A percentile compares a stretch with the other conserved stretches of the same genome.
Evolutionary conservation across 2,113 vertebrate genomes (phyloP).

Genomic region (Chaenogobius annularis): DNA sequence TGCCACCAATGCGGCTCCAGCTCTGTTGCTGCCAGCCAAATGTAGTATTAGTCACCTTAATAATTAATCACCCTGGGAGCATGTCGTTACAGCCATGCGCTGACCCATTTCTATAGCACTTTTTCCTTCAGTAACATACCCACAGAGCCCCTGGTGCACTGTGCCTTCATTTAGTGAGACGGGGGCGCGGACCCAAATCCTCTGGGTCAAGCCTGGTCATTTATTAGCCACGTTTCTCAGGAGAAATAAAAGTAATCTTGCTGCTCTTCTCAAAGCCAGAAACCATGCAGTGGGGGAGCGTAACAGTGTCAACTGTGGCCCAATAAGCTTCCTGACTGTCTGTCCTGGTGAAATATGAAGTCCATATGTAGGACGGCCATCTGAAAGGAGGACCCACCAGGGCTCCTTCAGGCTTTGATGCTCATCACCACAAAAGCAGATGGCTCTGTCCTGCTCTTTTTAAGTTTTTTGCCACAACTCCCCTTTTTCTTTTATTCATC

Average conservation of each 20-base stretch:
- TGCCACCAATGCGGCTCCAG: slow-evolving; percentile 65
- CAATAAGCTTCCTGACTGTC: slow-evolving; percentile 65
- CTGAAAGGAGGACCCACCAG: slow-evolving; percentile 75
- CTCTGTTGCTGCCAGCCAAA: slow-evolving; percentile 71
- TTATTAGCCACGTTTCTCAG: slow-evolving; percentile 72
- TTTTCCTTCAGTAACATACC: slow-evolving; percentile 60
- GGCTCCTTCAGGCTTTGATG: slow-evolving; percentile 79
- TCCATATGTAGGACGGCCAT: slow-evolving; percentile 75
- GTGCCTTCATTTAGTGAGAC: slow-evolving; percentile 45
- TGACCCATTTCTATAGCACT: slow-evolving; percentile 77
- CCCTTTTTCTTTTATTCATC: slow-evolving; percentile 69
- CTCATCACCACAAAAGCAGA: slow-evolving; percentile 81
- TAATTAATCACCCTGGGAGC: slow-evolving; percentile 80
- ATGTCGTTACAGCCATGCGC: slow-evolving; percentile 64
- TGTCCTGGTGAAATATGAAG: slow-evolving; percentile 77
- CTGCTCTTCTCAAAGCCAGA: slow-evolving; percentile 63
- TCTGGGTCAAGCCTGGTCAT: slow-evolving; percentile 71
- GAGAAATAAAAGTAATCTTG: slow-evolving; percentile 70
- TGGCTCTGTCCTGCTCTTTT: slow-evolving; percentile 69
- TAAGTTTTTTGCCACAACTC: slow-evolving; percentile 60
- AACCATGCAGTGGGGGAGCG: slow-evolving; percentile 68
- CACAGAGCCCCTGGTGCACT: slow-evolving; percentile 40
- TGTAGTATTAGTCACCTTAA: slow-evolving; percentile 81
- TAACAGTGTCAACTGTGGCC: slow-evolving; percentile 51
- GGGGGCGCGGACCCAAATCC: slow-evolving; percentile 51